Evolutionary conservation across 2,888 invertebrate genomes (phyloP), one percentile per base, ranked within the genome.

Genomic region (Iphiclides podalirius): DNA sequence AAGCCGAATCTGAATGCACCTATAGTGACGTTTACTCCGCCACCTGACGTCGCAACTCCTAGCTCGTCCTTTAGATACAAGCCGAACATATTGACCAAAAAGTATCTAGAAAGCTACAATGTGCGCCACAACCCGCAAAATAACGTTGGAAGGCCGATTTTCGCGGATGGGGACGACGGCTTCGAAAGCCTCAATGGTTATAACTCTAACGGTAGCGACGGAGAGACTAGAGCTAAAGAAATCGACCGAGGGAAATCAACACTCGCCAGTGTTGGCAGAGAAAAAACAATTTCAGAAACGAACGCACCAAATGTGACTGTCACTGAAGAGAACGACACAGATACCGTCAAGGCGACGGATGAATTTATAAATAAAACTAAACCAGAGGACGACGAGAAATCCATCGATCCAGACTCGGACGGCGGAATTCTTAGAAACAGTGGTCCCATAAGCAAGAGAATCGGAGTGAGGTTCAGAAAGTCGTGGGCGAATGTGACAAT

Each of bases 171-270:
- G 69, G 96, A 96, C 67, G 95, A 96, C 68, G 96, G 95, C 9
- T 95, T 96, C 66, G 96, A 96, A 81, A 95, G 95, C 72, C 89
- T 96, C 6, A 95, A 94, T 64, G 95, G 95, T 7, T 95, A 95
- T 70, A 94, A 93, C 57, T 95, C 95, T 0, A 92, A 93, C 64
- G 91, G 91, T 45, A 94, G 93, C 58, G 86, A 89, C 53, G 79
- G 67, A 34, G 87, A 87, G 31, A 77, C 66, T 41, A 67, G 61
- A 54, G 55, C 56, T 1, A 72, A 68, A 63, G 61, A 63, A 37
- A 23, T n/a, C 42, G 53, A 43, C 43, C 40, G 23, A 31, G 41
- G n/a, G 20, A 45, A 41, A 45, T 49, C 57, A 8, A 20, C 34
- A 39, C 23, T 53, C 14, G 67, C 64, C 51, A 62, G 59, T 59